These are phyloP conservation scores for Stenopsyche tienmushanensis DNA, from an alignment of 1,140 invertebrate genomes.

Conservation along the genomic window DNA sequence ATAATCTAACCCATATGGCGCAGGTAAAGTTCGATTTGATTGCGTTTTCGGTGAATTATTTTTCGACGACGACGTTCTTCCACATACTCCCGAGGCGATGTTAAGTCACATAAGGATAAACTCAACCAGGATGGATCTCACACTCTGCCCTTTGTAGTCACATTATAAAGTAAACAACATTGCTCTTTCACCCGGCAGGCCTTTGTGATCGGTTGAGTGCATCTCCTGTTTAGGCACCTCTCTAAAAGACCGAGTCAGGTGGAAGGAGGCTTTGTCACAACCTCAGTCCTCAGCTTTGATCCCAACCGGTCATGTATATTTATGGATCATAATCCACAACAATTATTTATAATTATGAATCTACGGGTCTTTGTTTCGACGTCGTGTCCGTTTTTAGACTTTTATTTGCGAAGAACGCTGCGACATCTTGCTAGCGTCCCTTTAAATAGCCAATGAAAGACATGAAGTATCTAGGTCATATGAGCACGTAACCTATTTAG, in stretches of 20 bases:
- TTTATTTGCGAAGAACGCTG: not conserved
- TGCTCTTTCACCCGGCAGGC: constrained; percentile 28
- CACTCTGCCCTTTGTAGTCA: constrained; percentile 11
- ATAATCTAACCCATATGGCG: constrained; percentile 22
- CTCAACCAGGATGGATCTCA: not conserved
- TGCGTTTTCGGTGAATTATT: constrained; percentile 3
- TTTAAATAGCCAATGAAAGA: no score
- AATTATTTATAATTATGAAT: no score
- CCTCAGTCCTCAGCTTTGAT: constrained; percentile 17
- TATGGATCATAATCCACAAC: constrained; percentile 18
- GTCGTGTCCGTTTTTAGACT: not conserved
- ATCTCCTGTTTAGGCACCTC: not conserved
- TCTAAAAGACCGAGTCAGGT: constrained; percentile 24
- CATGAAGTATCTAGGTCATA: no score
- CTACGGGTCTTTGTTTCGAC: not conserved
- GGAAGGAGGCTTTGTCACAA: constrained; percentile 20
- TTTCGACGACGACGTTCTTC: not conserved
- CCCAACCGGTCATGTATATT: constrained; percentile 19
- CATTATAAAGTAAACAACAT: constrained; percentile 29
- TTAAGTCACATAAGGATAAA: constrained; percentile 22
- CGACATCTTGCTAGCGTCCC: no score
- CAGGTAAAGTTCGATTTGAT: constrained; percentile 1
- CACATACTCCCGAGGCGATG: not conserved
- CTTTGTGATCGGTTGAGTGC: constrained; percentile 25
- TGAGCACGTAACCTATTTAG: no score